A percentile compares a stretch with the other conserved stretches of the same genome.
Evolutionary conservation across 30 jellyfish, hydroid and myxozoan genomes (phyloP).

Genomic region (Euphysa ruthae): DNA sequence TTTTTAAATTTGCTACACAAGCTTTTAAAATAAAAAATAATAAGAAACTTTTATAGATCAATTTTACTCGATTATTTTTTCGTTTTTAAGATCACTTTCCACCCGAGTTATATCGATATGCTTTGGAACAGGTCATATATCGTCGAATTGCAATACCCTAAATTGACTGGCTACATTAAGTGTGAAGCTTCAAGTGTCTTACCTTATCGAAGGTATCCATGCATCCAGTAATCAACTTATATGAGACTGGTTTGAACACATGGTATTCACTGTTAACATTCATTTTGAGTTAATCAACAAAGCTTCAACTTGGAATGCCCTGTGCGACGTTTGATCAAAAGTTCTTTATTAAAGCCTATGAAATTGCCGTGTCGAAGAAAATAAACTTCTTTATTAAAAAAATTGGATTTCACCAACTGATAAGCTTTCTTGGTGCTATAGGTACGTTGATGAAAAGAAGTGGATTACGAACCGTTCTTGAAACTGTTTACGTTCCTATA

Average conservation of each 20-base stretch:
- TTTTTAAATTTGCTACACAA: too few species aligned
- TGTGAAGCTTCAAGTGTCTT: too few species aligned
- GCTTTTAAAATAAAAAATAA: too few species aligned
- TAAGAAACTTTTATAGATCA: too few species aligned
- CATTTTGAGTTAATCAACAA: not conserved
- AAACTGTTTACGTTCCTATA: not conserved
- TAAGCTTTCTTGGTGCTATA: not conserved
- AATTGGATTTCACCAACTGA: not conserved
- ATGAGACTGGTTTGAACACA: not conserved
- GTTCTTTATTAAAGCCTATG: not conserved
- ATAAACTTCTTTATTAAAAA: not conserved
- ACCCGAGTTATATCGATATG: too few species aligned
- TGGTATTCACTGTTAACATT: not conserved
- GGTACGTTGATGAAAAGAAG: not conserved
- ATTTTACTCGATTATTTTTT: too few species aligned
- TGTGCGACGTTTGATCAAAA: not conserved
- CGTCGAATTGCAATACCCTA: too few species aligned
- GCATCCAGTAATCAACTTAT: slow-evolving; percentile 10
- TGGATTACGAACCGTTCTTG: not conserved
- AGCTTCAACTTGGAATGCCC: slow-evolving; percentile 15
- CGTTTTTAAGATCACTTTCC: too few species aligned
- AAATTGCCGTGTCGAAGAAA: not conserved
- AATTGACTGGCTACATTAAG: too few species aligned
- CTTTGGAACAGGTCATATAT: too few species aligned
- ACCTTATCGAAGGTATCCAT: not conserved